A percentile compares a stretch with the other conserved stretches of the same genome.
Conservation (phyloP, 2,797 vertebrate species). For the Chelidonichthys spinosus region DNA sequence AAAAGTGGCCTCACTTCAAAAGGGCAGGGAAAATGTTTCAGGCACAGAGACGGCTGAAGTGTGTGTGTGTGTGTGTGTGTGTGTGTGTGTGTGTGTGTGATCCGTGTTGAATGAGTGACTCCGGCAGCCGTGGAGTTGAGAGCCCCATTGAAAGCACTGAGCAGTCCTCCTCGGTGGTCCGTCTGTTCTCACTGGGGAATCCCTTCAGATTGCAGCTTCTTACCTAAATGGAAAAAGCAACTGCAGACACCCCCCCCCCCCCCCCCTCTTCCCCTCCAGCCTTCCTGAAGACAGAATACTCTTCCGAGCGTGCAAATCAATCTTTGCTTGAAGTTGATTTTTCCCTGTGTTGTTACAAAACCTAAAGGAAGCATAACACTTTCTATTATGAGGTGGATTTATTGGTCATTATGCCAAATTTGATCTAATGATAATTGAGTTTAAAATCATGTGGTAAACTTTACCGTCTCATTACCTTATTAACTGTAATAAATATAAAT, state of each 20-base stretch:
- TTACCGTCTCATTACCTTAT: not conserved
- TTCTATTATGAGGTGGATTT: not conserved
- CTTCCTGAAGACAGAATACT: conserved; percentile 33
- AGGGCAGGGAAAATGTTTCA: conserved; percentile 57
- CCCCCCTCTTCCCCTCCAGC: conserved; percentile 13
- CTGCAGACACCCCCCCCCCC: conserved; percentile 41
- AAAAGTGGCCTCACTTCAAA: conserved; percentile 64
- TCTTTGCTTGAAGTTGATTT: conserved; percentile 6
- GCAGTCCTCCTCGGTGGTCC: conserved; percentile 79
- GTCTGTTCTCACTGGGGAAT: conserved; percentile 81
- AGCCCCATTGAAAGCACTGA: conserved; percentile 69
- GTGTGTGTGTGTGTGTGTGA: conserved; percentile 50
- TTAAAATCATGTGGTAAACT: not conserved
- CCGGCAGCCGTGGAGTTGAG: conserved; percentile 78
- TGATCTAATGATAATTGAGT: not conserved
- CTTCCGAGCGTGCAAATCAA: conserved; percentile 17
- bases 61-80: conserved; percentile 27
- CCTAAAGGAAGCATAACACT: not conserved
- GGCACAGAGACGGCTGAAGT: conserved; percentile 28
- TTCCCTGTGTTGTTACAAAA: conserved; percentile 1
- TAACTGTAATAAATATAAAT: not conserved
- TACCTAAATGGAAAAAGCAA: conserved; percentile 72
- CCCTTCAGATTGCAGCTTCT: conserved; percentile 72
- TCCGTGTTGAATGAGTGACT: conserved; percentile 79
- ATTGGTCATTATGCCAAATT: not conserved